Base-by-base conservation (phyloP, 1,140 invertebrate species). In the Aphelinus certus region DNA sequence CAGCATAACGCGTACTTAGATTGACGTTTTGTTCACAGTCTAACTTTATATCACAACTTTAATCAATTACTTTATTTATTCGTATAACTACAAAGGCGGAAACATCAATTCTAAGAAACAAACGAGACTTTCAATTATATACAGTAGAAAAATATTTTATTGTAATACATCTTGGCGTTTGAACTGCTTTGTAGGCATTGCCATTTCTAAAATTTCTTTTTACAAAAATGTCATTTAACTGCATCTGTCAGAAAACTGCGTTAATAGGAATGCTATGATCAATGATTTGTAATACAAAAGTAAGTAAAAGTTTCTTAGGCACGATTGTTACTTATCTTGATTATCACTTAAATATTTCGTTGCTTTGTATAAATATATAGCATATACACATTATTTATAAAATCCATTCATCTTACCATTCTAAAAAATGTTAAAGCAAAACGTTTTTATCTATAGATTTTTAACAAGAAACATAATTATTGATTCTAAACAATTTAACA, bases 201-300 rank as follows among this genome's bases (percentile, higher is more conserved):
- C 57, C 53, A 75, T 68, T 75, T 70, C 53, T 66, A 66, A 61
- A 49, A 10, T 65, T 64, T 65, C 49, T 68, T 61, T 73, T 69
- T 43, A 71, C 51, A 55, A 60, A 60, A 76, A 64, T 46, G 3
- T 62, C 46, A 48, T 71, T 67, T 53, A 76, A 76, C 63, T 53
- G 73, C 55, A 46, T 63, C 43, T 62, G 53, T 72, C 78, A 77
- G 43, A 79, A 77, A 79, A 81, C 71, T 80, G 77, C 79, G 66
- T 79, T 69, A 26, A 77, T 46, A 76, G 81, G 80, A 82, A 82
- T 82, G 81, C 69, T 71, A 47, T 68, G 48, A 72, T 76, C 9
- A 51, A 67, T 66, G 0, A 72, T 66, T 67, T 67, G 49, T 76
- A 71, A 63, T 75, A 55, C 2, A 46, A 64, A 49, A 57, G 51